A percentile compares a stretch with the other conserved stretches of the same genome.
Evolutionary conservation across 2,113 vertebrate species (phyloP).

Genomic region (Herpetotheres cachinnans): DNA sequence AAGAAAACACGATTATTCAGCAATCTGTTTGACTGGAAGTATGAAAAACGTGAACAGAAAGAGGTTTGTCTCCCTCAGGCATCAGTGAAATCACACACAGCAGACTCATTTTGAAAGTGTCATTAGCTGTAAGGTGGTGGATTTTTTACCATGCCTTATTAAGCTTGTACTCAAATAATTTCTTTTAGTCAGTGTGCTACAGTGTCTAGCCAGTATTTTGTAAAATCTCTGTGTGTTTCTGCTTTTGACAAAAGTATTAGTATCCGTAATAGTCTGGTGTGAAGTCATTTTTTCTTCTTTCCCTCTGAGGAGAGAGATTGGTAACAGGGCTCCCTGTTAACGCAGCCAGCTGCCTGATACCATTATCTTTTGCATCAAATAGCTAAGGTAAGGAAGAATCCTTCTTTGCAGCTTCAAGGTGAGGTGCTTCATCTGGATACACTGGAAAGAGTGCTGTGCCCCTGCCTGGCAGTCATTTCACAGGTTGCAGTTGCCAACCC

Average conservation of each 20-base stretch:
- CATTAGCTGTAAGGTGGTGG: slow-evolving; percentile 18
- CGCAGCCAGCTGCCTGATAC: not conserved
- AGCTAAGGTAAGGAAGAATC: not conserved
- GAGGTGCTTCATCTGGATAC: not conserved
- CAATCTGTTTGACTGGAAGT: slow-evolving; percentile 22
- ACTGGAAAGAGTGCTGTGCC: not conserved
- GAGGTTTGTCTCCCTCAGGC: slow-evolving; percentile 36
- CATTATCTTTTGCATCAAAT: not conserved
- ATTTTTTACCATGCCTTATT: slow-evolving; percentile 48
- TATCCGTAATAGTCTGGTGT: not conserved
- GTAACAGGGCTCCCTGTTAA: not conserved
- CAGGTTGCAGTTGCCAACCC: fast-evolving
- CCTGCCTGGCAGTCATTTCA: not conserved
- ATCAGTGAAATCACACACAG: slow-evolving; percentile 19
- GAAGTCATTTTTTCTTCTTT: slow-evolving; percentile 4
- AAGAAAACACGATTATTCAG: slow-evolving; percentile 47
- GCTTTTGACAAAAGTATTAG: slow-evolving; percentile 20
- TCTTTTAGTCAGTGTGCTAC: slow-evolving; percentile 10
- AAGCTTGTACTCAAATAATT: not conserved
- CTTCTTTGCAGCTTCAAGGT: not conserved
- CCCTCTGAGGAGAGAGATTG: not conserved
- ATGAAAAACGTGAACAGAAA: slow-evolving; percentile 28
- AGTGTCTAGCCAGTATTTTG: slow-evolving; percentile 27
- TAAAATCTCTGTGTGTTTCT: slow-evolving; percentile 33
- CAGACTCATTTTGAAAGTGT: slow-evolving; percentile 44